Percentiles rank a stretch among this genome's conserved stretches.
phyloP scores from a whole-genome alignment of 2,888 invertebrate genomes.

The Vannuccia rotundouncinata region DNA sequence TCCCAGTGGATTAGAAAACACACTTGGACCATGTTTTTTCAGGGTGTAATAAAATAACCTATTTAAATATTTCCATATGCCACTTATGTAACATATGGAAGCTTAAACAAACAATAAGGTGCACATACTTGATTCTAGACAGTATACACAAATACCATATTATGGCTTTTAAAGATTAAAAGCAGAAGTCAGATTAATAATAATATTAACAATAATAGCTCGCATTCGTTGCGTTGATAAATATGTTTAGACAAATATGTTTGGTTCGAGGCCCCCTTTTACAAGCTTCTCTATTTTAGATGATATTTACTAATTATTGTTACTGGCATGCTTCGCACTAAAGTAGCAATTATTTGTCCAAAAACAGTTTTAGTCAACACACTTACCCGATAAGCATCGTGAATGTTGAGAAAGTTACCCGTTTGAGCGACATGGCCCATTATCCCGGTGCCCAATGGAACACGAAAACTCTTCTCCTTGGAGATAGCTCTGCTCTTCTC shows the following conservation, averaged over 20 bases:
- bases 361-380: no score
- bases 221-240: not conserved
- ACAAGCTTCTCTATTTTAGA: not conserved
- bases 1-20: no score
- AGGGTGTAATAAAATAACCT: no score
- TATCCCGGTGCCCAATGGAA: constrained; percentile 52
- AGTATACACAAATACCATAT: not conserved
- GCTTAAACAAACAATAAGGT: no score
- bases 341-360: no score
- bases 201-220: not conserved
- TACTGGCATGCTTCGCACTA: no score
- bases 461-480: constrained; percentile 63
- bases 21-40: no score
- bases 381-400: constrained; percentile 54
- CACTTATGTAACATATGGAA: no score
- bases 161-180: not conserved
- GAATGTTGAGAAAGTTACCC: constrained; percentile 51
- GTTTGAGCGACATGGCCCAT: constrained; percentile 52
- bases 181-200: not conserved
- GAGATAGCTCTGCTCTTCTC: constrained; percentile 84
- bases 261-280: not conserved
- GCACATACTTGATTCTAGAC: not conserved
- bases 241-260: not conserved
- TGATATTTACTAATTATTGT: not conserved
- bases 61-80: no score